Evolutionary conservation across 2,888 invertebrate species (phyloP), one percentile per base, ranked within the genome.

Genomic region (Netelia fuscicornis): DNA sequence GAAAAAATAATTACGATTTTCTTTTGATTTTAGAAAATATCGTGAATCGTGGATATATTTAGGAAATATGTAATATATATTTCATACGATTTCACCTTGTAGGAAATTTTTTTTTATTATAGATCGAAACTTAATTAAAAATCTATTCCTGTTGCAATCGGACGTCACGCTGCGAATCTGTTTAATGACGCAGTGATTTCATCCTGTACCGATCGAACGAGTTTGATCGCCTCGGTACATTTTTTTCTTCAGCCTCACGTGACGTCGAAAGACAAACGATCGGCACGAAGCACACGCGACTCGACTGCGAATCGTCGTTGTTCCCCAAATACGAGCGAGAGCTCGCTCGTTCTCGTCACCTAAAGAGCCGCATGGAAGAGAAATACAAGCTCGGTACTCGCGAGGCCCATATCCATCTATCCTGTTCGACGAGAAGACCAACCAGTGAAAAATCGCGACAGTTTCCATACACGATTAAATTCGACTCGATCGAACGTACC

Each of bases 311-410:
- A 89, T 86, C 65, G 72, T 72, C 52, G 68, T 67, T 70, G 81
- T 72, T 85, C 81, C 83, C 89, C 88, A 88, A 89, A 89, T 89
- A 87, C 86, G 37, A 37, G 86, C 58, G 80, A 60, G 80, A 71
- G 77, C 80, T 71, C 82, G 37, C 48, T 64, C 85, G 78, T 85
- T 76, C 75, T 79, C 72, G 70, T 68, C 81, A 42, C 56, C 11
- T 62, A 44, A 72, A 81, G 60, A 68, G 44, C n/a, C 48, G 52
- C 48, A 74, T 68, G 67, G n/a, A 52, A 48, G 64, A 56, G 68
- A 58, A 67, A 70, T 23, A 70, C 37, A 42, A 44, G 58, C 65
- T 77, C 23, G 25, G 58, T 80, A 62, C 76, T 72, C 72, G 60
- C 13, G 52, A 70, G 44, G 64, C 56, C 83, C 86, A 86, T 84